These are phyloP conservation scores for Lepus americanus DNA, from an alignment of 2,113 vertebrate species.

Conservation along the genomic window DNA sequence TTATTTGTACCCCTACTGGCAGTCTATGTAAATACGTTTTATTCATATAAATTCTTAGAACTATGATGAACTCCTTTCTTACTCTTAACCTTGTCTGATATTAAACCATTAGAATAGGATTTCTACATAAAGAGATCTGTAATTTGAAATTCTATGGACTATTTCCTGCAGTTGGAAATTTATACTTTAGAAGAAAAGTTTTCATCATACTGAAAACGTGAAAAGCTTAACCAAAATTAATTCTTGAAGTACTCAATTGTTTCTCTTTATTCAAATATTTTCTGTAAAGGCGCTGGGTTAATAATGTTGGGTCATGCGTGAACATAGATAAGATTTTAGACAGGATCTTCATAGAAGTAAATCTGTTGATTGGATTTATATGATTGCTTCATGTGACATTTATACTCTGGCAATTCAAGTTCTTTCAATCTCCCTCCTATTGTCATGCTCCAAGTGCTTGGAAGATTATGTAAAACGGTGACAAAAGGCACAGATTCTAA, in stretches of 20 bases:
- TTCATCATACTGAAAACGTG: slow-evolving; percentile 6
- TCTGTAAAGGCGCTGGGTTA: background rate
- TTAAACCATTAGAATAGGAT: background rate
- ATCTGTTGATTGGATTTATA: slow-evolving; percentile 79
- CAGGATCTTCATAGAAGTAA: slow-evolving; percentile 49
- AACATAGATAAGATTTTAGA: slow-evolving; percentile 51
- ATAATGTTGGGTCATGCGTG: slow-evolving; percentile 38
- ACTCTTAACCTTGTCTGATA: background rate
- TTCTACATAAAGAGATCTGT: background rate
- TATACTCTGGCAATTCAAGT: slow-evolving; percentile 75
- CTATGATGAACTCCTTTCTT: background rate
- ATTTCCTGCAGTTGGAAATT: background rate
- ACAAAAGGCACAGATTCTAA: slow-evolving; percentile 45
- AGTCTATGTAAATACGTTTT: background rate
- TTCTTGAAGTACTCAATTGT: slow-evolving; percentile 18
- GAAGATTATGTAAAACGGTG: slow-evolving; percentile 80
- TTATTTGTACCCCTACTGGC: background rate
- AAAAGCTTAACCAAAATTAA: slow-evolving; percentile 30
- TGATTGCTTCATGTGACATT: slow-evolving; percentile 67
- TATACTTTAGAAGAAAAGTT: background rate
- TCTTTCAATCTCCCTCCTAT: slow-evolving; percentile 66
- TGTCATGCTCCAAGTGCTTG: slow-evolving; percentile 65
- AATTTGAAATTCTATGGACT: slow-evolving; percentile 19
- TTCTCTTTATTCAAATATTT: slow-evolving; percentile 60
- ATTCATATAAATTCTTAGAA: background rate